phyloP scores from a whole-genome alignment of 2,888 invertebrate genomes.

The Hydroisotoma schaefferi region DNA sequence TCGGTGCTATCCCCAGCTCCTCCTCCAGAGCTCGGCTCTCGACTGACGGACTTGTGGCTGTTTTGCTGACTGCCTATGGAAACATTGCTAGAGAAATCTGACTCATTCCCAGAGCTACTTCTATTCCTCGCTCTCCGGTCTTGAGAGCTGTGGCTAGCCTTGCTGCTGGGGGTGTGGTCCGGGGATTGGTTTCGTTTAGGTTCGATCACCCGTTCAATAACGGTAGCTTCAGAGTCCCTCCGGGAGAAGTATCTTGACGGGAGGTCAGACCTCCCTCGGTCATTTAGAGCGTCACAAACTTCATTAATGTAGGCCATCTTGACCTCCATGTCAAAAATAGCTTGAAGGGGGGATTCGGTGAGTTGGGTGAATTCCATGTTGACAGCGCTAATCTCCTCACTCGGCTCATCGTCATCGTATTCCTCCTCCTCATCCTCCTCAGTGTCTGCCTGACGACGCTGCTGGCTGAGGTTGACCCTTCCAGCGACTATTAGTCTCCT shows the following conservation, averaged over 20 bases:
- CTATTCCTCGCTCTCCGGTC: constrained; percentile 43
- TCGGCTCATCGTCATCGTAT: constrained; percentile 20
- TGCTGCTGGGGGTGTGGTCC: constrained; percentile 24
- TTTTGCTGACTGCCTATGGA: constrained; percentile 32
- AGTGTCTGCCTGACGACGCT: constrained; percentile 37
- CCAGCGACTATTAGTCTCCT: constrained; percentile 29
- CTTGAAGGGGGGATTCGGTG: constrained; percentile 47
- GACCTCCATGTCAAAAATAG: constrained; percentile 48
- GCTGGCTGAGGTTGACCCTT: constrained; percentile 25
- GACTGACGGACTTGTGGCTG: constrained; percentile 11
- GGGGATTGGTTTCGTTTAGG: constrained; percentile 31
- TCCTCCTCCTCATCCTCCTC: constrained; percentile 43
- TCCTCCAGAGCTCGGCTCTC: constrained; percentile 18
- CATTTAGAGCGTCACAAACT: constrained; percentile 46
- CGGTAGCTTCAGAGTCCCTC: constrained; percentile 46
- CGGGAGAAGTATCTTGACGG: constrained; percentile 37
- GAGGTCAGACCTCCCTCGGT: constrained; percentile 26
- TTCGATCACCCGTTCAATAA: constrained; percentile 46
- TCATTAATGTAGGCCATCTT: constrained; percentile 49
- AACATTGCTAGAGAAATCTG: constrained; percentile 43
- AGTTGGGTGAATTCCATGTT: constrained; percentile 39
- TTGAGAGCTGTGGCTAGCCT: no score
- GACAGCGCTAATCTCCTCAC: constrained; percentile 33
- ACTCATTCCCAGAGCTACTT: constrained; percentile 46
- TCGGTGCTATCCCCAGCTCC: constrained; percentile 27